Evolutionary conservation across 1,140 invertebrate species (phyloP), one percentile per base, ranked within the genome.

Genomic region (Panulirus ornatus): DNA sequence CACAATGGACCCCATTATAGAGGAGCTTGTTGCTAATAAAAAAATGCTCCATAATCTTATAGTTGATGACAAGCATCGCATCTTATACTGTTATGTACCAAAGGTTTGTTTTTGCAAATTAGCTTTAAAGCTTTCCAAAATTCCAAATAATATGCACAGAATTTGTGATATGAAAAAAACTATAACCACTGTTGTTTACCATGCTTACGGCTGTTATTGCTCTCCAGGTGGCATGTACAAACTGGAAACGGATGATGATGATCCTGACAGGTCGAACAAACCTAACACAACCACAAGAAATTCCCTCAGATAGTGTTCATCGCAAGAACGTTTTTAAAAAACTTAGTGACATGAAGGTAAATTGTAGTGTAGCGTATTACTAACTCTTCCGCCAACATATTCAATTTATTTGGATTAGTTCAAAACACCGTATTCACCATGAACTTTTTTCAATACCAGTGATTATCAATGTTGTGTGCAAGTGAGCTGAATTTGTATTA

Each of bases 21-120:
- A 82, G 54, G 79, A 82, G 38, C n/a, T 82, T 19, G 51, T 82
- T 27, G 27, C 58, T 30, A 58, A 89, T 19, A 36, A 44, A 11
- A 75, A 40, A 51, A 76, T 47, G 54, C 89, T 91, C 44, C 66
- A 42, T 75, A 85, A 91, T 36, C 40, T 98, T 93, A 94, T 98
- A 86, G 96, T 98, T 27, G 97, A 98, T 93, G 96, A 96, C 92
- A 95, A 96, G 78, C 96, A 97, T 92, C 96, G 97, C 93, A 94
- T 98, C 2, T 94, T 98, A 0, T 98, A 98, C 93, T 98, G 98
- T 93, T 98, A 98, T 94, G 97, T 98, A 78, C 97, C 98, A 83
- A 98, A 98, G 95, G 97, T 97, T 94, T 94, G 94, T 79, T 93
- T 71, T 92, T 91, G 54, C 54, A 47, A 36, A 40, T 6, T 47